These are phyloP conservation scores for Euura lappo DNA, from an alignment of 1,140 invertebrate genomes.

Conservation along the genomic window DNA sequence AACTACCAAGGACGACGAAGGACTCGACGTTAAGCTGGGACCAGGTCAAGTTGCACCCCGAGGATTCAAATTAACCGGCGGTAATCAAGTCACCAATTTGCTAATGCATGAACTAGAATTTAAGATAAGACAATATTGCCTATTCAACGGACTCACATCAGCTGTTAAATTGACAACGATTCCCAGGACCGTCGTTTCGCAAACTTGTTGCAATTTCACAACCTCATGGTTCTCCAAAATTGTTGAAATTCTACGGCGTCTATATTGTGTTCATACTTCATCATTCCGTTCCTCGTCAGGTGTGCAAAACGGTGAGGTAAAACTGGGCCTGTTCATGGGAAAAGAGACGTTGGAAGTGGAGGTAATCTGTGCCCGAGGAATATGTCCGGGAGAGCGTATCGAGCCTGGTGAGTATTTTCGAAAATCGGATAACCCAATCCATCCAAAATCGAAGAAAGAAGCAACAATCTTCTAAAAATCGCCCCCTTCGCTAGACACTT, in stretches of 20 bases:
- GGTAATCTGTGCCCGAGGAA: conserved; percentile 71
- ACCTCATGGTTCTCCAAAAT: too few species aligned
- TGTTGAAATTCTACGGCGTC: too few species aligned
- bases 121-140: too few species aligned
- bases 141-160: too few species aligned
- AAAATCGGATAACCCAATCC: too few species aligned
- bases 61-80: conserved; percentile 65
- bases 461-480: too few species aligned
- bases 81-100: conserved; percentile 29
- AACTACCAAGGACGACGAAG: conserved; percentile 48
- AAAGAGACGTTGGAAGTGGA: conserved; percentile 92
- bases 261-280: background rate
- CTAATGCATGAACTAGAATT: too few species aligned
- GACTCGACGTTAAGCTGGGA: conserved; percentile 66
- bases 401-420: conserved; percentile 61
- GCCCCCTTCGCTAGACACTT: conserved; percentile 72
- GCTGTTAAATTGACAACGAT: too few species aligned
- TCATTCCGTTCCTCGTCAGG: conserved; percentile 47
- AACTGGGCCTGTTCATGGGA: conserved; percentile 86
- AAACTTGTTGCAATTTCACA: too few species aligned
- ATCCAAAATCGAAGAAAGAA: too few species aligned
- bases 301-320: conserved; percentile 78
- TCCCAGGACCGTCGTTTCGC: too few species aligned
- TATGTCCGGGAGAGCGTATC: conserved; percentile 58
- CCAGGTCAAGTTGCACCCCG: conserved; percentile 80